Evolutionary conservation across 2,888 invertebrate genomes (phyloP).

Genomic region (Lathronympha strigana): DNA sequence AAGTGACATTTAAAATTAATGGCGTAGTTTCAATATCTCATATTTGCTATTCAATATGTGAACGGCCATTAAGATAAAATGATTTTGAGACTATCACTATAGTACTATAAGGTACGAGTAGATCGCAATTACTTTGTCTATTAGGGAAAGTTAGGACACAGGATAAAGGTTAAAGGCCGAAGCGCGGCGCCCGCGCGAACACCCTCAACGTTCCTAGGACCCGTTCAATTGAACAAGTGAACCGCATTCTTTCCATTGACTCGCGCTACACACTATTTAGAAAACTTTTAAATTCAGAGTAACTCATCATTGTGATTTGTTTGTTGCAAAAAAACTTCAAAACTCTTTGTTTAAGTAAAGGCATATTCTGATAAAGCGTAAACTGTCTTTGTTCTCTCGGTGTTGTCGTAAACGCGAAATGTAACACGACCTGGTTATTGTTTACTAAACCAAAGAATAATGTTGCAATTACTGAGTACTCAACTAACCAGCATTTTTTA

Average conservation of each 20-base stretch:
- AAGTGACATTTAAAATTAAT: constrained; percentile 1
- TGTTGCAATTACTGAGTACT: constrained; percentile 32
- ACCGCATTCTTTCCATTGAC: constrained; percentile 61
- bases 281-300: constrained; percentile 60
- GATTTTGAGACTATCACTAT: background rate
- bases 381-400: constrained; percentile 76
- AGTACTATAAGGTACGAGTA: background rate
- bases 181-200: background rate
- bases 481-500: constrained; percentile 12
- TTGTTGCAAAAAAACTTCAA: constrained; percentile 60
- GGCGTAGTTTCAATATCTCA: background rate
- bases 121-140: background rate
- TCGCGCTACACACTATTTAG: constrained; percentile 63
- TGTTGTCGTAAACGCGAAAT: constrained; percentile 44
- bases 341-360: constrained; percentile 66
- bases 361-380: constrained; percentile 75
- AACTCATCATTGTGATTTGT: constrained; percentile 45
- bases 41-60: constrained; percentile 2
- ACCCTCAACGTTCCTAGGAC: constrained; percentile 12
- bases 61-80: constrained; percentile 1
- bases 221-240: constrained; percentile 57
- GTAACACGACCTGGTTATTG: constrained; percentile 38
- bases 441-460: constrained; percentile 36
- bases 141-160: no score
- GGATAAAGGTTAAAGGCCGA: background rate